phyloP scores from a whole-genome alignment of 2,797 vertebrate species.

The Anas acuta region DNA sequence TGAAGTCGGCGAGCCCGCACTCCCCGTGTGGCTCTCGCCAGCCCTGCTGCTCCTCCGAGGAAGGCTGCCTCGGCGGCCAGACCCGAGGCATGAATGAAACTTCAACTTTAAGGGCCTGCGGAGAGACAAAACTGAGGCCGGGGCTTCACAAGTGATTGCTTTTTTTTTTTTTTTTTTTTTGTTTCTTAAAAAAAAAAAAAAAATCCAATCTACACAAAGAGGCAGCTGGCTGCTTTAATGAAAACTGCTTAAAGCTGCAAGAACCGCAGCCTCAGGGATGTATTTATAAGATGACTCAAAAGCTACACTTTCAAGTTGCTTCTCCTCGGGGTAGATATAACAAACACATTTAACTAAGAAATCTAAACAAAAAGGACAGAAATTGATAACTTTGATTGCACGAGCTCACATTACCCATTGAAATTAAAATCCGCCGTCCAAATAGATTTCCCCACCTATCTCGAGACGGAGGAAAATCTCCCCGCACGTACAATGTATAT shows the following conservation, averaged over 20 bases:
- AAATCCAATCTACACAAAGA: slow-evolving; percentile 79
- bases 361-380: slow-evolving; percentile 71
- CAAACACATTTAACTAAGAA: slow-evolving; percentile 75
- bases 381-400: slow-evolving; percentile 74
- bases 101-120: slow-evolving; percentile 78
- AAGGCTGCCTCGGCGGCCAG: slow-evolving; percentile 63
- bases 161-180: background rate
- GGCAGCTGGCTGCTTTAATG: slow-evolving; percentile 81
- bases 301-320: slow-evolving; percentile 77
- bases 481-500: background rate
- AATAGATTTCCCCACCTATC: slow-evolving; percentile 51
- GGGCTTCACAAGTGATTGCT: slow-evolving; percentile 75
- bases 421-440: slow-evolving; percentile 57
- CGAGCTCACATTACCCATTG: slow-evolving; percentile 52
- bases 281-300: slow-evolving; percentile 76
- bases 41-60: slow-evolving; percentile 34
- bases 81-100: slow-evolving; percentile 74
- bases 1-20: slow-evolving; percentile 58
- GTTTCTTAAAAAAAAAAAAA: too few species aligned
- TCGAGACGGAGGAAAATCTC: slow-evolving; percentile 3
- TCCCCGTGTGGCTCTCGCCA: slow-evolving; percentile 67
- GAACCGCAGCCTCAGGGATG: slow-evolving; percentile 75
- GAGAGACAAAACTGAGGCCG: slow-evolving; percentile 79
- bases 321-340: slow-evolving; percentile 73
- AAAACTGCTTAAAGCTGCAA: slow-evolving; percentile 79